phyloP scores from a whole-genome alignment of 2,113 vertebrate genomes.

The Notothenia coriiceps region DNA sequence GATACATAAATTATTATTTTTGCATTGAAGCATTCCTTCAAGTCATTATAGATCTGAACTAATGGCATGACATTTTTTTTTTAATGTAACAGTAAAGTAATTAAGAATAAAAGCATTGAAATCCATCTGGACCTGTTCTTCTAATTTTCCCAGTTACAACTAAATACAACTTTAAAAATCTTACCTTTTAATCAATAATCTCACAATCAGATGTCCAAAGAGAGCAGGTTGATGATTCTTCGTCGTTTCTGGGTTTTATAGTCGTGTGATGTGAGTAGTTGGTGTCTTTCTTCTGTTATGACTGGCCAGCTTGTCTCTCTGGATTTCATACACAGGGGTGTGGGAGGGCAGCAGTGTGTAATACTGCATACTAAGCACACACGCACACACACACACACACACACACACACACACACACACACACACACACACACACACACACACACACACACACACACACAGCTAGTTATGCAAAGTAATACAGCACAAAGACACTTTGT shows the following conservation, averaged over 20 bases:
- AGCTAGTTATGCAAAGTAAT: slow-evolving; percentile 52
- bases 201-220: slow-evolving; percentile 11
- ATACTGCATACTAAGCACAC: slow-evolving; percentile 65
- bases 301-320: slow-evolving; percentile 64
- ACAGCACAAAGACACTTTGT: slow-evolving; percentile 72
- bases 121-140: neutral
- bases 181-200: slow-evolving; percentile 38
- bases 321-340: slow-evolving; percentile 51
- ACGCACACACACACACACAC: slow-evolving; percentile 37
- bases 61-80: neutral
- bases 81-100: neutral
- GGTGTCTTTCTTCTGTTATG: slow-evolving; percentile 49
- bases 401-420: slow-evolving; percentile 15
- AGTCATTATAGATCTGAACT: neutral
- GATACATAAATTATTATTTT: too few species aligned
- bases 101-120: neutral
- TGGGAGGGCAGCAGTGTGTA: slow-evolving; percentile 68
- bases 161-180: slow-evolving; percentile 15
- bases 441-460: slow-evolving; percentile 16
- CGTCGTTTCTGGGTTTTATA: neutral
- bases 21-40: neutral
- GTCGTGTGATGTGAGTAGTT: slow-evolving; percentile 20
- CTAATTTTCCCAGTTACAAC: neutral
- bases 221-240: neutral
- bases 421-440: slow-evolving; percentile 10